Evolutionary conservation across 2,113 vertebrate species (phyloP).

Genomic region (Picathartes gymnocephalus): DNA sequence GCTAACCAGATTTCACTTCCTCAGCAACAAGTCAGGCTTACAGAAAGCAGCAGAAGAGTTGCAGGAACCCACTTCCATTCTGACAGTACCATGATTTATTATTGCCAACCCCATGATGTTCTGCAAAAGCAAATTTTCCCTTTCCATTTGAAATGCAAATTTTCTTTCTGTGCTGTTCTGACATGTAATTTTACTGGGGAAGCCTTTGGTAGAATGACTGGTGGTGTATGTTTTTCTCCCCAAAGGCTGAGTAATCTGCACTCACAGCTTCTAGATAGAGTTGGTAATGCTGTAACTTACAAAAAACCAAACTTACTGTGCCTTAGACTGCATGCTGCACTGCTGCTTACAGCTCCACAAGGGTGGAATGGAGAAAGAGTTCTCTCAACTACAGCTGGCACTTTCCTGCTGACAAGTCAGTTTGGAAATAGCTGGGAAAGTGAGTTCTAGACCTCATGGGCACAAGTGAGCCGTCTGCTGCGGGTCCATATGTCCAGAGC

Average conservation of each 20-base stretch:
- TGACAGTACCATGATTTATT: neutral
- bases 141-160: neutral
- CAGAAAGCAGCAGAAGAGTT: neutral
- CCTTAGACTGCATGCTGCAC: neutral
- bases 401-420: neutral
- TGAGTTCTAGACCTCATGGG: neutral
- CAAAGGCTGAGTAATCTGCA: neutral
- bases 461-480: neutral
- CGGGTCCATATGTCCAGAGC: neutral
- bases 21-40: neutral
- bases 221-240: neutral
- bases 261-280: neutral
- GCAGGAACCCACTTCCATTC: neutral
- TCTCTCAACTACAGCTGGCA: neutral
- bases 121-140: conserved; percentile 5
- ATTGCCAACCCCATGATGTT: neutral
- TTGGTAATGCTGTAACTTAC: neutral
- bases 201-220: neutral
- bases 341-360: neutral
- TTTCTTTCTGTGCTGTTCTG: neutral
- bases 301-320: neutral
- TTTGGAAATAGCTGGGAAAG: neutral
- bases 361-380: neutral
- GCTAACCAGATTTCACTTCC: conserved; percentile 12
- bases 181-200: neutral